Evolutionary conservation across 1,140 invertebrate species (phyloP), one percentile per base, ranked within the genome.

Genomic region (Whitmania pigra): DNA sequence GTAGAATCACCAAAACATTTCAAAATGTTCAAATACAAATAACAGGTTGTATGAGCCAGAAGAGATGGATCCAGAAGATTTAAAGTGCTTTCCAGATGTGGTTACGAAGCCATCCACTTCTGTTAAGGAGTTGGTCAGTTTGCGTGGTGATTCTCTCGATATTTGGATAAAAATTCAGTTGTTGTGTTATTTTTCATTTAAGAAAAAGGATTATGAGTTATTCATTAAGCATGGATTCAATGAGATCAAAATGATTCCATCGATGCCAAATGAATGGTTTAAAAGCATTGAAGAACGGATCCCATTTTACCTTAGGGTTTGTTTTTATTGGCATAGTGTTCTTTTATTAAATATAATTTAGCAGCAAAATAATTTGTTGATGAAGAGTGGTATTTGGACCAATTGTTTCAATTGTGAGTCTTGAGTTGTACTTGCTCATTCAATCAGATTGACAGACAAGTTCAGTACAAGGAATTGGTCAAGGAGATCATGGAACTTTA

Each of bases 161-260:
- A 15, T 49, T 11, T 49, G 15, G 43, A 17, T 49, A 4, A 49
- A 49, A 5, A 49, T 49, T 49, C 13, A 49, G 43, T 3, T 36
- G 31, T 49, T 17, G 13, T 15, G 43, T 49, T 11, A 49, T 49
- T 49, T 49, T 49, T 49, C 43, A 49, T 49, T 49, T 17, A 49
- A 63, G 57, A 63, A 63, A 31, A 63, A 63, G 22, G 22, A 63
- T 22, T 63, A 63, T 20, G 29, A 31, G 29, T 63, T 63, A 63
- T 63, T 63, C 18, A 63, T 63, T 25, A 63, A 63, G 57, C 57
- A 63, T 63, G 57, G 57, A 31, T 63, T 63, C 18, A 20, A 22
- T 31, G 57, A 63, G 57, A 63, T 63, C 22, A 63, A 31, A 22
- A 25, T 31, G 57, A 63, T 63, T 25, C 57, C 57, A 31, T 31